Conservation (phyloP, 2,113 vertebrate genomes). For the Acanthochromis polyacanthus region DNA sequence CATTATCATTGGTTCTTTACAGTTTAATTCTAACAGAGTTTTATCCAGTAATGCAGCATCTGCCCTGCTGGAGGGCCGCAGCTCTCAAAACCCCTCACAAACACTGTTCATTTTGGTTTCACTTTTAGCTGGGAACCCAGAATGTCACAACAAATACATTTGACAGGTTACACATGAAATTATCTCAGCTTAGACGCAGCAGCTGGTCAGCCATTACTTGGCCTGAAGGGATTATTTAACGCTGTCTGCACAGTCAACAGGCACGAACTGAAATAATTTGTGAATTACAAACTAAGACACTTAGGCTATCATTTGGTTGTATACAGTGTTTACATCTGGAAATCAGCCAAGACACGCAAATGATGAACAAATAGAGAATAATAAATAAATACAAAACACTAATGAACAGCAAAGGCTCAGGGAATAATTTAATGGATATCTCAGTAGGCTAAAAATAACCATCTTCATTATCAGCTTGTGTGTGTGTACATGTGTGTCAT, state of each 20-base stretch:
- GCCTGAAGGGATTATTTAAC: conserved; percentile 27
- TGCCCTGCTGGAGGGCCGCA: too few relatives aligned
- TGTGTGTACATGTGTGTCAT: too few relatives aligned
- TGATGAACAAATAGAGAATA: too few relatives aligned
- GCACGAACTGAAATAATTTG: conserved; percentile 1
- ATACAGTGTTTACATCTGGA: background rate
- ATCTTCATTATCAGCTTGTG: too few relatives aligned
- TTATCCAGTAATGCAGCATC: background rate
- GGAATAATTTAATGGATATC: background rate
- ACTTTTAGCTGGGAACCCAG: background rate
- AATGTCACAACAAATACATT: conserved; percentile 15
- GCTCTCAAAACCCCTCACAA: background rate
- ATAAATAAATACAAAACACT: background rate
- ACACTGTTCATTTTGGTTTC: conserved; percentile 2
- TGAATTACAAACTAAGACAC: conserved; percentile 1
- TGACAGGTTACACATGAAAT: conserved; percentile 34
- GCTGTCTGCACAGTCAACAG: conserved; percentile 18
- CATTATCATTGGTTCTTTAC: too few relatives aligned
- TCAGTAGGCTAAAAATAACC: background rate
- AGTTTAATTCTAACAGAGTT: background rate
- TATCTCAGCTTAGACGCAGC: conserved; percentile 28
- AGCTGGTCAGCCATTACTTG: conserved; percentile 35
- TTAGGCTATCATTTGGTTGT: background rate
- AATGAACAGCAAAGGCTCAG: background rate
- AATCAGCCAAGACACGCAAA: background rate